Evolutionary conservation across 1,140 invertebrate species (phyloP).

Genomic region (Macrosteles quadrilineatus): DNA sequence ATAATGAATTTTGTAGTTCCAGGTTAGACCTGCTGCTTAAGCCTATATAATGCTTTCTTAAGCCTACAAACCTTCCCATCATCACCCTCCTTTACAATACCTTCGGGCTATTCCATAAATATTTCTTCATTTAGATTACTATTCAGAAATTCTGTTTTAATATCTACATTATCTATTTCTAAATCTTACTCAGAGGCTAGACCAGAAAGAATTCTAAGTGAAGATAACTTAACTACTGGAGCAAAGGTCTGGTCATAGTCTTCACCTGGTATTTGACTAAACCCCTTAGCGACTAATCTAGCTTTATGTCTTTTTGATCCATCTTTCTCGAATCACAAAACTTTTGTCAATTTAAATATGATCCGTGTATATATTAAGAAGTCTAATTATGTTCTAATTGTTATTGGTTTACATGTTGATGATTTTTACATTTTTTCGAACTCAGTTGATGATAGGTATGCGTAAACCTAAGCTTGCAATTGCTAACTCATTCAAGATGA

Average conservation of each 20-base stretch:
- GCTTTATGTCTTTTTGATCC: too few relatives aligned
- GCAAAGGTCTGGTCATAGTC: slow-evolving; percentile 44
- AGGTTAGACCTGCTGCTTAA: slow-evolving; percentile 49
- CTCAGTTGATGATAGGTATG: background rate
- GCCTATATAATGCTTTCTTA: too few relatives aligned
- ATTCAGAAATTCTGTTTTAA: slow-evolving; percentile 49
- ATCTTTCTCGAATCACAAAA: slow-evolving; percentile 36
- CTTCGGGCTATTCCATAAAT: slow-evolving; percentile 49
- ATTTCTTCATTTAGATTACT: slow-evolving; percentile 51
- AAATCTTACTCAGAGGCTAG: background rate
- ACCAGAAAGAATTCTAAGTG: background rate
- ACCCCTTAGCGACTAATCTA: too few relatives aligned
- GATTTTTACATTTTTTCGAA: slow-evolving; percentile 20
- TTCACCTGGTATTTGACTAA: slow-evolving; percentile 33
- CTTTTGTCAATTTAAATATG: slow-evolving; percentile 32
- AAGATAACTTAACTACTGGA: too few relatives aligned
- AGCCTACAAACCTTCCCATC: slow-evolving; percentile 44
- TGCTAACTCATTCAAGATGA: slow-evolving; percentile 1
- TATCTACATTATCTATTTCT: slow-evolving; percentile 27
- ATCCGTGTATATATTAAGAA: slow-evolving; percentile 38
- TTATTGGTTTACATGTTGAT: slow-evolving; percentile 24
- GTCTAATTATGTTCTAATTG: too few relatives aligned
- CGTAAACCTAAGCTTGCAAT: background rate
- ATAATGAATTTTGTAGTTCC: slow-evolving; percentile 46
- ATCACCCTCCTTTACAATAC: slow-evolving; percentile 40